These are phyloP conservation scores for Glossophaga mutica DNA, from an alignment of 2,797 vertebrate species.

Conservation along the genomic window DNA sequence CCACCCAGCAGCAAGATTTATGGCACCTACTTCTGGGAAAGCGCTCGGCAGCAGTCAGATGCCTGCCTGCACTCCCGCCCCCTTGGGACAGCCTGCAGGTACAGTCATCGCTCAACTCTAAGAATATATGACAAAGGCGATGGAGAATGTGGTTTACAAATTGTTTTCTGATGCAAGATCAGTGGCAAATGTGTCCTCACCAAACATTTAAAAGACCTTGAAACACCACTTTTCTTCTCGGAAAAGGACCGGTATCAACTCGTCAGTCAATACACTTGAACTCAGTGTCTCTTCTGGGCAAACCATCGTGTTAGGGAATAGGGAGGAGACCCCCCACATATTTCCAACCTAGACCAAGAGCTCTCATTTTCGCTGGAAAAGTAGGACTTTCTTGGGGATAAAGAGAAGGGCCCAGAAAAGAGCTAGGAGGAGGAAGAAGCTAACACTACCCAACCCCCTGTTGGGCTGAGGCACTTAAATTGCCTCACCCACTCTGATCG, in stretches of 20 bases:
- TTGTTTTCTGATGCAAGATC: slow-evolving; percentile 25
- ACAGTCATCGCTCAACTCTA: slow-evolving; percentile 6
- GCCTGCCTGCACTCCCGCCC: background rate
- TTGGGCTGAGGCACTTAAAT: background rate
- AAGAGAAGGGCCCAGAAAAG: background rate
- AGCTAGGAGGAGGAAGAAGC: background rate
- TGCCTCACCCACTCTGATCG: background rate
- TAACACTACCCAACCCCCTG: background rate
- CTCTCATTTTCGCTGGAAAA: background rate
- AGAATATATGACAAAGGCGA: background rate
- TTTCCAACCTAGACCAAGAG: background rate
- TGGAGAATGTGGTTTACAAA: slow-evolving; percentile 36
- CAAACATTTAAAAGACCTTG: background rate
- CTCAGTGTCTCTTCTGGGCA: background rate
- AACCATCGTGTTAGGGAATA: background rate
- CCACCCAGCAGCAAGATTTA: slow-evolving; percentile 60
- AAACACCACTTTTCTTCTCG: background rate
- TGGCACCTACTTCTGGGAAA: slow-evolving; percentile 54
- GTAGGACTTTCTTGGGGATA: background rate
- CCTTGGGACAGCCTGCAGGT: slow-evolving; percentile 11
- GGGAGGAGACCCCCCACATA: background rate
- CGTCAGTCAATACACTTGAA: background rate
- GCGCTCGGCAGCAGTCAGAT: background rate
- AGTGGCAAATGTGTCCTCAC: background rate
- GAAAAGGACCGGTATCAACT: background rate